Percentiles rank a stretch among this genome's conserved stretches.
phyloP scores from a whole-genome alignment of 2,113 vertebrate genomes.

The Coregonus clupeaformis region DNA sequence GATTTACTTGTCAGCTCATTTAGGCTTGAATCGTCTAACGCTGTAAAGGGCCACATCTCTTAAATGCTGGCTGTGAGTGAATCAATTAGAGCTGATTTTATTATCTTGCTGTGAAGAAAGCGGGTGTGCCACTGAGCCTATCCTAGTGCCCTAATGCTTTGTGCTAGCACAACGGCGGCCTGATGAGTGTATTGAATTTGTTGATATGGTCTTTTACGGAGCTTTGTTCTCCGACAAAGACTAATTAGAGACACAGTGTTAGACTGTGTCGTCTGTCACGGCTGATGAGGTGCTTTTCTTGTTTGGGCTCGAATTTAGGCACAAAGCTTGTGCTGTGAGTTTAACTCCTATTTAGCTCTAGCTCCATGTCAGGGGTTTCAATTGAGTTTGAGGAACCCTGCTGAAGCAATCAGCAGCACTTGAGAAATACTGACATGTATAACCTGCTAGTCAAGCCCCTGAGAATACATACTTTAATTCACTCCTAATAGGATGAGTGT shows the following conservation, averaged over 20 bases:
- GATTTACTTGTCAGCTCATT: constrained; percentile 4
- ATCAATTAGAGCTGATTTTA: neutral
- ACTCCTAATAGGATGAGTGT: too few relatives aligned
- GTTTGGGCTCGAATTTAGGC: neutral
- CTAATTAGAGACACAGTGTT: constrained; percentile 17
- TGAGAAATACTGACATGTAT: too few relatives aligned
- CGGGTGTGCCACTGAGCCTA: neutral
- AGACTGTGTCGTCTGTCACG: neutral
- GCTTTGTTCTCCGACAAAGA: constrained; percentile 28
- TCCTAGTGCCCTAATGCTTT: constrained; percentile 32
- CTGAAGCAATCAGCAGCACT: too few relatives aligned
- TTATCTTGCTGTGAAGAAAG: constrained; percentile 2
- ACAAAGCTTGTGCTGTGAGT: too few relatives aligned
- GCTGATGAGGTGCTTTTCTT: neutral
- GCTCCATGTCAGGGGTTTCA: too few relatives aligned
- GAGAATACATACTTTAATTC: too few relatives aligned
- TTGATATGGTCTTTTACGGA: constrained; percentile 17
- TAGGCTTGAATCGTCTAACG: neutral
- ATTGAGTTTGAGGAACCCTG: too few relatives aligned
- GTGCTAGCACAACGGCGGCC: constrained; percentile 32
- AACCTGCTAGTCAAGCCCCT: too few relatives aligned
- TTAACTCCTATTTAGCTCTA: too few relatives aligned
- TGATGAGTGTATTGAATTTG: constrained; percentile 37
- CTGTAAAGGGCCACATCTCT: constrained; percentile 4
- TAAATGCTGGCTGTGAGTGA: constrained; percentile 5